Percentiles rank a stretch among this genome's conserved stretches.
Evolutionary conservation across 2,113 vertebrate genomes (phyloP).

Genomic region (Macroglossus sobrinus): DNA sequence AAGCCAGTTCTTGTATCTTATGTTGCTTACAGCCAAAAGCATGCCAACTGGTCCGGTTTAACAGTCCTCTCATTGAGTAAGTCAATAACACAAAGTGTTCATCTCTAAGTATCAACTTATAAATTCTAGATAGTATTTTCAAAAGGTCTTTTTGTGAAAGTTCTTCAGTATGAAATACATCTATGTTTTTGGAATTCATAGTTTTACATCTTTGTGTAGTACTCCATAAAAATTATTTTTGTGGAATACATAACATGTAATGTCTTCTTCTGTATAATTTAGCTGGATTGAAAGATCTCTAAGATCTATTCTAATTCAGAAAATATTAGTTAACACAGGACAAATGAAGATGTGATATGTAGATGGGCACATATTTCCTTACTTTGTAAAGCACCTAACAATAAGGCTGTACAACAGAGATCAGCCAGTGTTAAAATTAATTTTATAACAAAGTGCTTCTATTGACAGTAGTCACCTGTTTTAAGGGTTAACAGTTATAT

Average conservation of each 20-base stretch:
- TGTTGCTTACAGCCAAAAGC: neutral
- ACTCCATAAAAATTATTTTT: neutral
- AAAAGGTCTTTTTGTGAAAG: neutral
- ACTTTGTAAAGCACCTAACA: neutral
- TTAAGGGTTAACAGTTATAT: neutral
- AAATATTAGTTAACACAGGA: constrained; percentile 13
- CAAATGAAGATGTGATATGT: neutral
- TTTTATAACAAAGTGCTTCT: neutral
- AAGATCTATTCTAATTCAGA: neutral
- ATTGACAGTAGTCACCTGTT: neutral
- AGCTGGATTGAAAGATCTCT: neutral
- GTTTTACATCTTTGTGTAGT: neutral
- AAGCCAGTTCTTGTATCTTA: neutral
- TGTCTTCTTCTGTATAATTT: neutral
- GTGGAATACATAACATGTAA: neutral
- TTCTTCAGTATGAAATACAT: neutral
- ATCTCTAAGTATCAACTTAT: neutral
- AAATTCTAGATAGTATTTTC: constrained; percentile 11
- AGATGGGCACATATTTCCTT: neutral
- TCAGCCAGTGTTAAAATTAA: neutral
- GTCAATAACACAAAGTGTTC: neutral
- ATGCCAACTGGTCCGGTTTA: neutral
- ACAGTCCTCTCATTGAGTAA: neutral
- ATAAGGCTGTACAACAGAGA: neutral
- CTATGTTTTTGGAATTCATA: constrained; percentile 1